Evolutionary conservation across 2,797 vertebrate species (phyloP).

Genomic region (Triplophysa bombifrons): DNA sequence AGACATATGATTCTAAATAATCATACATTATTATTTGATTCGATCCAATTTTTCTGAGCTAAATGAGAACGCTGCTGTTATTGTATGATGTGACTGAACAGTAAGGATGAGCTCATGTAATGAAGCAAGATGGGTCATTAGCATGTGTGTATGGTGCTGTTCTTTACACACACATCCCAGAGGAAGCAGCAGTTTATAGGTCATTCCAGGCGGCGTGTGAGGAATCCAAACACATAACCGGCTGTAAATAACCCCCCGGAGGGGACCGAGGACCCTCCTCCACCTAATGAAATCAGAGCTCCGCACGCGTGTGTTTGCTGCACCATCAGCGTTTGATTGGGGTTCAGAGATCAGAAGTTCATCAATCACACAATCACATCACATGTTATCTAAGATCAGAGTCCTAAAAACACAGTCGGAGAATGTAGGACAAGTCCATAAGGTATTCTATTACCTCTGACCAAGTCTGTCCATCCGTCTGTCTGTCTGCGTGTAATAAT

Average conservation of each 20-base stretch:
- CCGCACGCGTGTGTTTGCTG: conserved; percentile 30
- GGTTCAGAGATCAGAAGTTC: not conserved
- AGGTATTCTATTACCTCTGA: conserved; percentile 24
- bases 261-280: conserved; percentile 28
- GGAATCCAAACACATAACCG: conserved; percentile 51
- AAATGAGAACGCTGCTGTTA: no score
- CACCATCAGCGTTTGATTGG: conserved; percentile 27
- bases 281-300: conserved; percentile 56
- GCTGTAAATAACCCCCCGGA: conserved; percentile 57
- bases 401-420: conserved; percentile 32
- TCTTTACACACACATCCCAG: conserved; percentile 14
- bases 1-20: no score
- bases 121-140: conserved; percentile 32
- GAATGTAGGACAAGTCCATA: conserved; percentile 41
- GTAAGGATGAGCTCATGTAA: conserved; percentile 16
- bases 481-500: not conserved
- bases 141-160: conserved; percentile 10
- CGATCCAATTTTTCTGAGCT: no score
- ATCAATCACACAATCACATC: conserved; percentile 38
- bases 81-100: conserved; percentile 16
- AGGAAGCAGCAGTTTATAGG: conserved; percentile 32
- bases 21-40: no score
- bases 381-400: conserved; percentile 35
- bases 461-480: not conserved
- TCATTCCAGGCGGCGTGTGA: conserved; percentile 40